Evolutionary conservation across 37 sponge, comb jelly and placozoan species (phyloP), one percentile per base, ranked within the genome.

Genomic region (Theonella swinhoei): DNA sequence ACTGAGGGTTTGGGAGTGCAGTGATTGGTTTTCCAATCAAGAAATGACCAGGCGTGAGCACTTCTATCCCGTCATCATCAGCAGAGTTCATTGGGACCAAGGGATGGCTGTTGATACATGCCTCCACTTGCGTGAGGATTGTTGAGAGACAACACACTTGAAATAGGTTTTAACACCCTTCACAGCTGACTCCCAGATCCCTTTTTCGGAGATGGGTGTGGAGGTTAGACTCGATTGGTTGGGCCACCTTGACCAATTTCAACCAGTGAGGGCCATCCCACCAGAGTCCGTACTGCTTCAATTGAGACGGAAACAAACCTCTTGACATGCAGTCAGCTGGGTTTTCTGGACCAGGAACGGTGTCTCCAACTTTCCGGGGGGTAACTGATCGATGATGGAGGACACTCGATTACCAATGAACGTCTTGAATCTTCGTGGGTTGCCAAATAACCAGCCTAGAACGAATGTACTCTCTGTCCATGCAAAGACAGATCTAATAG

Each of bases 311-410:
- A 29, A 73, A 72, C 37, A 73, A 29, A 26, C 83, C 83, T 35
- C 83, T 72, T 30, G 83, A 73, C 24, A 74, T 74, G 61, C 73
- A 74, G 40, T 82, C 83, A 28, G 83, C 83, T 62, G 83, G 83
- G 34, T 82, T 82, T 26, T 39, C 62, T 31, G 35, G 30, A 28
- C 74, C 74, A 23, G 83, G 74, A 72, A 82, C 64, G n/a, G 68
- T 79, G 41, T 29, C 79, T 61, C 70, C 80, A 80, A 30, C 70
- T 36, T 37, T 80, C 43, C 25, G n/a, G 83, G 83, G 38, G 74
- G 64, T 11, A 73, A 25, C n/a, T 63, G 74, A 29, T 72, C 73
- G 30, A 74, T 19, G 35, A 82, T 82, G 42, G 25, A 36, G 36
- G 65, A 62, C 17, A 82, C 41, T 42, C 83, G 83, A 82, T 82